Evolutionary conservation across 2,113 vertebrate species (phyloP), one percentile per base, ranked within the genome.

Genomic region (Rhynchomys soricoides): DNA sequence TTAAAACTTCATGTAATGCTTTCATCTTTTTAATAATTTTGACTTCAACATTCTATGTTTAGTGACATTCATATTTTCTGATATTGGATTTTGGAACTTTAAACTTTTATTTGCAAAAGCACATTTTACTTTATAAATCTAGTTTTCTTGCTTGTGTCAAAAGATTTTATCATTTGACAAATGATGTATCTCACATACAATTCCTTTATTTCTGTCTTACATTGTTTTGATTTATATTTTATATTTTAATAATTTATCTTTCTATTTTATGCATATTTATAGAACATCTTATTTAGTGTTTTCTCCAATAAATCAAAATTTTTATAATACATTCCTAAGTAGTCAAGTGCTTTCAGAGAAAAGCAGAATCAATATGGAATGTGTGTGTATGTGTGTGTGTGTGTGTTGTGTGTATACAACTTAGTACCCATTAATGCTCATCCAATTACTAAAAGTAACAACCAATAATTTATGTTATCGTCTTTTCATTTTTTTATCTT

Each of bases 151-250:
- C 6, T 17, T 11, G 52, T 45, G 17, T 66, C 5, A 12, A 66
- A 73, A 31, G 92, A 7, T 29, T 89, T 86, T 91, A 29, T 52
- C 17, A 78, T 24, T 83, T 92, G n/a, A 40, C 75, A 75, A 62
- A 34, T 45, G 50, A 77, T 90, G 50, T 59, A 79, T 85, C 1
- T 1, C 0, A 92, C 40, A n/a, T 90, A 70, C 82, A 94, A 82
- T 68, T 87, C 31, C 43, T 91, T 70, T 77, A 11, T 78, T 96
- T 87, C 87, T 75, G 52, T 78, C 17, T 82, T 87, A 12, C 12
- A 68, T 79, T 87, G 73, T 87, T 85, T 90, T 95, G 50, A 95
- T 52, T 92, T 95, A 29, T 55, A 73, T 50, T 86, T 92, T 95
- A 29, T 50, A 73, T 71, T 93, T 85, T 86, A 77, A 82, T 64